These are phyloP conservation scores for Tetrao urogallus DNA, from an alignment of 2,113 vertebrate genomes.

Conservation along the genomic window DNA sequence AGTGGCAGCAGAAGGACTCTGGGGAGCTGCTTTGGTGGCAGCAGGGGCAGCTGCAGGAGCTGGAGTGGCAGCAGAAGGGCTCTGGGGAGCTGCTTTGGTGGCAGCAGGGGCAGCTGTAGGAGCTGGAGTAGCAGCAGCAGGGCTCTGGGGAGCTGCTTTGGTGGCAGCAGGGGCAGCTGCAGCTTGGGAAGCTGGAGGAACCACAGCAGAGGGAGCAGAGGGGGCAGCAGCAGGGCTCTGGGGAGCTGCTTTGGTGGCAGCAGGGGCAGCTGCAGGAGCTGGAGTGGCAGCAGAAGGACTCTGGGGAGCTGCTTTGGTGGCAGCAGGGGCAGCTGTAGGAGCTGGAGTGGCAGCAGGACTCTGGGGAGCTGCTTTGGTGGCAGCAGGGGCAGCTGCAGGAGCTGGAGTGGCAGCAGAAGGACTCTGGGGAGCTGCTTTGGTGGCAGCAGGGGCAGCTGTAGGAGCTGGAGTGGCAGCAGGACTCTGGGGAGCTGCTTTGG, in stretches of 20 bases:
- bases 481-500: too few species aligned
- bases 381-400: too few species aligned
- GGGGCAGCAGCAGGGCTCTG: accelerated
- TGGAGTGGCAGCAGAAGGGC: neutral
- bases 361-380: too few species aligned
- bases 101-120: neutral
- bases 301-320: neutral
- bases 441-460: too few species aligned
- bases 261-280: neutral
- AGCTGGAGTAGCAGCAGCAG: neutral
- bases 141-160: too few species aligned
- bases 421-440: too few species aligned
- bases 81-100: neutral
- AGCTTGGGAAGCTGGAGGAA: too few species aligned
- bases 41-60: neutral
- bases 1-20: too few species aligned
- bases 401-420: too few species aligned
- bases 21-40: too few species aligned
- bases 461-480: too few species aligned
- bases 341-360: too few species aligned
- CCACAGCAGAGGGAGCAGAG: neutral
- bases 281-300: neutral
- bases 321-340: neutral
- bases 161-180: neutral
- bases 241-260: neutral